Evolutionary conservation across 2,888 invertebrate species (phyloP).

Genomic region (Luperina nickerlii): DNA sequence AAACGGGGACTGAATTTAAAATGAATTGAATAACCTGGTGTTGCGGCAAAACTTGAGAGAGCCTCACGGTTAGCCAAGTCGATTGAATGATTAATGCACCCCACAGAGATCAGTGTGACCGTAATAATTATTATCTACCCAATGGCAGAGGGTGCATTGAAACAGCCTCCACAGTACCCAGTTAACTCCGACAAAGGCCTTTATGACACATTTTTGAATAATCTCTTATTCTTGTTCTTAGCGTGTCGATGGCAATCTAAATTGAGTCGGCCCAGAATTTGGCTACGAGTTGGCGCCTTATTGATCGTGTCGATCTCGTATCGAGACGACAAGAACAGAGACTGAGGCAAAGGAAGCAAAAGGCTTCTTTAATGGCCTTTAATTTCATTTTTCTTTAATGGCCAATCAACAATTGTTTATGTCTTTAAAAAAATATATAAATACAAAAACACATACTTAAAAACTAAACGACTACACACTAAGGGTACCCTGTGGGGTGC

Average conservation of each 20-base stretch:
- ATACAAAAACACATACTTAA: too few relatives aligned
- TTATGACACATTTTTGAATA: not conserved
- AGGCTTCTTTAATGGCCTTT: not conserved
- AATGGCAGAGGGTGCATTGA: not conserved
- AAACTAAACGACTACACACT: not conserved
- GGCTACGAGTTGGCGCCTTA: not conserved
- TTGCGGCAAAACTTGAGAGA: not conserved
- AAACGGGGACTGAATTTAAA: not conserved
- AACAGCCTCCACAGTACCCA: not conserved
- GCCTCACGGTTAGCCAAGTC: not conserved
- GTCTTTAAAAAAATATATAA: too few relatives aligned
- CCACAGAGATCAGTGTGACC: not conserved
- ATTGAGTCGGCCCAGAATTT: not conserved
- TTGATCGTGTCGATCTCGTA: not conserved
- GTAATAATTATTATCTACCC: constrained; percentile 4
- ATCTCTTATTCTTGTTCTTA: not conserved
- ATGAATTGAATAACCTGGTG: not conserved
- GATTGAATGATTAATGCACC: constrained; percentile 22
- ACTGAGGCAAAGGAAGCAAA: not conserved
- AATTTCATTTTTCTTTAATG: not conserved
- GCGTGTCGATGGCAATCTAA: not conserved
- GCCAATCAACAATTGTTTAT: too few relatives aligned
- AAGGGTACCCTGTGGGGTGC: not conserved
- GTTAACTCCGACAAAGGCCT: not conserved
- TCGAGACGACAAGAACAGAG: not conserved